phyloP scores from a whole-genome alignment of 2,113 vertebrate species.

The Zeus faber region DNA sequence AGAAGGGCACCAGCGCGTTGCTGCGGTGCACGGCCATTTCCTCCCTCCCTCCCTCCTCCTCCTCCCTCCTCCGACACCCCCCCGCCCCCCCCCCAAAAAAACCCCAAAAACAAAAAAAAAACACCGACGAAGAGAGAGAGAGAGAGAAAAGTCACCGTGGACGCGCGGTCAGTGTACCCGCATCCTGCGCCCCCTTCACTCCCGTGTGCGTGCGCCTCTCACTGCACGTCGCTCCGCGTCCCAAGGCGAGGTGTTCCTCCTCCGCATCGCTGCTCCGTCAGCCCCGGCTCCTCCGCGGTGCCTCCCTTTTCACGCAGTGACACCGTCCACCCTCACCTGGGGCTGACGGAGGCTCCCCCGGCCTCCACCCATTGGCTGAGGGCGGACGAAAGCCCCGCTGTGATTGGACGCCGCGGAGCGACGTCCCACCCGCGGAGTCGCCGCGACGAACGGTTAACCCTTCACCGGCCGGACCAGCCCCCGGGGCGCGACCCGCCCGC shows the following conservation, averaged over 20 bases:
- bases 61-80: too few species aligned
- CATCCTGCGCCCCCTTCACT: too few species aligned
- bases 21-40: constrained; percentile 85
- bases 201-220: constrained; percentile 37
- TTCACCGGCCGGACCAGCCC: constrained; percentile 48
- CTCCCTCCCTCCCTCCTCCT: too few species aligned
- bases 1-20: constrained; percentile 87
- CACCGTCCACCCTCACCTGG: constrained; percentile 76
- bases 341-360: constrained; percentile 73
- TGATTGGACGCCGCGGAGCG: constrained; percentile 75
- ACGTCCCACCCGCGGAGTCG: constrained; percentile 50
- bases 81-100: too few species aligned
- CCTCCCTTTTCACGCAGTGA: constrained; percentile 70
- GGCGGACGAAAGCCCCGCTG: constrained; percentile 5
- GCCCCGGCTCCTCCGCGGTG: constrained; percentile 52
- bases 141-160: too few species aligned
- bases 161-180: too few species aligned
- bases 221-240: constrained; percentile 54
- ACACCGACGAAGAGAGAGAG: too few species aligned
- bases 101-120: constrained; percentile 15
- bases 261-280: constrained; percentile 61
- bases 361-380: constrained; percentile 62
- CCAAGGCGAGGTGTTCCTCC: constrained; percentile 59
- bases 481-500: too few species aligned
- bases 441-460: constrained; percentile 66